Evolutionary conservation across 2,113 vertebrate genomes (phyloP).

Genomic region (Notechis scutatus): DNA sequence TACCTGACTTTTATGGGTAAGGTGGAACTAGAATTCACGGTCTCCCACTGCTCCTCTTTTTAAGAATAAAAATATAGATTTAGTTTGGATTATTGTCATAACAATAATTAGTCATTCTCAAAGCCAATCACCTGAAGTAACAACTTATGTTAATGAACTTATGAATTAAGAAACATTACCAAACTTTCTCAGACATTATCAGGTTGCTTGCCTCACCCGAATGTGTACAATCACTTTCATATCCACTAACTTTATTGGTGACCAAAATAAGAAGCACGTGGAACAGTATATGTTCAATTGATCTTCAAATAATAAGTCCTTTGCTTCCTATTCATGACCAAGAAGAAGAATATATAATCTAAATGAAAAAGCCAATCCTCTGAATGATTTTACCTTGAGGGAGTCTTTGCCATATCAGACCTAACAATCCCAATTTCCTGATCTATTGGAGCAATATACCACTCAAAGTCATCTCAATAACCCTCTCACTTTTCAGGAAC

Average conservation of each 20-base stretch:
- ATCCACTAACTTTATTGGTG: not conserved
- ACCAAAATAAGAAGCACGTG: not conserved
- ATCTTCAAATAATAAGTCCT: not conserved
- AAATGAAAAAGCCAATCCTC: constrained; percentile 21
- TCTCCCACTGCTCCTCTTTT: not conserved
- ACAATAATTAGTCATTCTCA: not conserved
- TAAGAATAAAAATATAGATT: not conserved
- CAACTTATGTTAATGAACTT: not conserved
- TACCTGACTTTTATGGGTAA: not conserved
- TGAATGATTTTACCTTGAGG: not conserved
- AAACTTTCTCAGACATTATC: not conserved
- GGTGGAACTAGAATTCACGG: not conserved
- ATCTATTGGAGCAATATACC: not conserved
- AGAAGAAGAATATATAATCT: not conserved
- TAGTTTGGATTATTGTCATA: not conserved
- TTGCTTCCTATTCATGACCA: constrained; percentile 15
- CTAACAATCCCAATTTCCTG: fast-evolving
- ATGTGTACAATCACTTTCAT: not conserved
- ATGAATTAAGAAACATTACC: not conserved
- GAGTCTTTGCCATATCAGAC: not conserved
- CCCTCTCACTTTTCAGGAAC: constrained; percentile 13
- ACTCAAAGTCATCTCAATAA: not conserved
- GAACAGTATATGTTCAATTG: not conserved
- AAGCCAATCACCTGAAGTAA: not conserved
- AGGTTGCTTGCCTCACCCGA: not conserved